Evolutionary conservation across 2,113 vertebrate species (phyloP), one percentile per base, ranked within the genome.

Genomic region (Eulemur macaco): DNA sequence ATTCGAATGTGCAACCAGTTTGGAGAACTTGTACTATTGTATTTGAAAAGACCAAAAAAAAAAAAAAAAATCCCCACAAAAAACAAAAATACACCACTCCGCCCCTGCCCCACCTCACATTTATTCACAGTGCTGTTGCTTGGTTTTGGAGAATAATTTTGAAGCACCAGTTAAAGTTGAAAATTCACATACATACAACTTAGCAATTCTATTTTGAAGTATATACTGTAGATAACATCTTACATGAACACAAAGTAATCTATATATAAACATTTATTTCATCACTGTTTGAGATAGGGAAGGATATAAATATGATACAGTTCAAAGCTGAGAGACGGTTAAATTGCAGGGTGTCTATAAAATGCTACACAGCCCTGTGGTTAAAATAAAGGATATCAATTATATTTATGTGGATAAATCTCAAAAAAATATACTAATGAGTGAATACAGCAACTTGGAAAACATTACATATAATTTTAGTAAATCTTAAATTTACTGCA

Each of bases 151-250:
- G 60, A 78, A 60, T 89, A 87, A 95, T 85, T 91, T 76, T 88
- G 42, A 83, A 93, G 39, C 31, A 74, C 45, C 34, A 58, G 31
- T 90, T 95, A 42, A 78, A 91, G 45, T 73, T 91, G 47, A 94
- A 96, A 95, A 92, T 60, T 31, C 39, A 29, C 39, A 1, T 71
- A 77, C 29, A 89, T 78, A 82, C 5, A 89, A 60, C 12, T 39
- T 58, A 94, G 56, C n/a, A 84, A 69, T 95, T 92, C 42, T 31
- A 45, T 92, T 93, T 86, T 90, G 76, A 97, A 87, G 37, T 78
- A 56, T 84, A 86, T 13, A 18, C 12, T 37, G 66, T 45, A 74
- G 42, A 60, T 89, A 95, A 69, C 15, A 42, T 80, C 39, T 92
- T 71, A 87, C 37, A 27, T 56, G 21, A 50, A 0, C 17, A 78